Base-by-base conservation (phyloP, 2,888 invertebrate species). In the Agrochola litura region DNA sequence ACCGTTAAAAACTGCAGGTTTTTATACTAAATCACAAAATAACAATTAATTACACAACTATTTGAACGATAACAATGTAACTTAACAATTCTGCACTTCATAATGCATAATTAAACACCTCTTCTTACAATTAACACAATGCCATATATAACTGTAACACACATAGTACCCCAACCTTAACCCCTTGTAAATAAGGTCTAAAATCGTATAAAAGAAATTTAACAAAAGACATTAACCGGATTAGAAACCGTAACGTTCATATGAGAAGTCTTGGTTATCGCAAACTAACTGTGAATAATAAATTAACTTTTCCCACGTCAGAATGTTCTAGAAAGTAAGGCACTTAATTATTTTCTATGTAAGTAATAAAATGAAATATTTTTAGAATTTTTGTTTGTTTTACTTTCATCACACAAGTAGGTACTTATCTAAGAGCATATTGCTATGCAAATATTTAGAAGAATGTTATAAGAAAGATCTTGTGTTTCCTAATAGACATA, bases 201-300 rank as follows among this genome's bases (percentile, higher is more conserved):
- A n/a, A 77, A 84, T 84, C 16, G 71, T 43, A 58, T 41, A 37
- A 58, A 61, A 82, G 43, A 82, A 76, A 76, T 68, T 30, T 73
- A 87, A 90, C 88, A 87, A 88, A 89, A 86, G 84, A 80, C 85
- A 91, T 90, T 91, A 91, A 84, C 56, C 12, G 61, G 86, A 83
- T 89, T 92, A 92, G 93, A 93, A 93, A 93, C 92, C 92, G 92
- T 91, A 89, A 90, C 92, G 88, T 37, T 43, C 75, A 78, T 86
- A 81, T 68, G 79, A 85, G 86, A 85, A 71, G 77, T 64, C 72
- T 76, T 74, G 70, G 77, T 84, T 87, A 87, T 86, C 85, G 81
- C 77, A n/a, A 81, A 84, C 72, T 85, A 80, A 84, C 73, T 79
- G 88, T 81, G 80, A 77, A 85, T 85, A 85, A 82, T 86, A 83